Conservation (phyloP, 1,140 invertebrate genomes). For the Bombus consobrinus region DNA sequence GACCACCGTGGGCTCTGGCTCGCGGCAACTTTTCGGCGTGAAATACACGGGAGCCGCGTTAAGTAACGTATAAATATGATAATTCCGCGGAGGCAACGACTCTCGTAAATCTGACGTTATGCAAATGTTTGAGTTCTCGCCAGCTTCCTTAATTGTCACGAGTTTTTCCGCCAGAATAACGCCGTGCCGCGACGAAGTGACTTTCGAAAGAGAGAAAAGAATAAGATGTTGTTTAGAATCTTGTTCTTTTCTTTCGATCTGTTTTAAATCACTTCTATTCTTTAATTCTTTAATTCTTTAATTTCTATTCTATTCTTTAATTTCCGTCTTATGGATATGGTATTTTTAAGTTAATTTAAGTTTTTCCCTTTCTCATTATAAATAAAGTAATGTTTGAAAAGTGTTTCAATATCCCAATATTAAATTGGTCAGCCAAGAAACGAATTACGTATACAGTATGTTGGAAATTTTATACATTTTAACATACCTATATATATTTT, state of each 20-base stretch:
- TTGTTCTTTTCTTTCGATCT: neutral
- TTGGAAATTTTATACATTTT: no score
- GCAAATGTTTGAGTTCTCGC: slow-evolving; percentile 28
- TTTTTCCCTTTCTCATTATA: no score
- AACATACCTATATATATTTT: no score
- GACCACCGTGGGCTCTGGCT: neutral
- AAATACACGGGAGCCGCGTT: slow-evolving; percentile 20
- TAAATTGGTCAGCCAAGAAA: no score
- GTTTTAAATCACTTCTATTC: neutral
- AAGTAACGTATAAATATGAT: slow-evolving; percentile 44
- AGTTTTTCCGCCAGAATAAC: slow-evolving; percentile 22
- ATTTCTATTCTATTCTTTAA: no score
- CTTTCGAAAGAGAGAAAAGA: neutral
- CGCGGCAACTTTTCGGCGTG: slow-evolving; percentile 17
- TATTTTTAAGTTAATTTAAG: no score
- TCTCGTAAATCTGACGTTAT: slow-evolving; percentile 45
- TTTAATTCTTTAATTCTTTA: no score
- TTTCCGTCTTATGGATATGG: no score
- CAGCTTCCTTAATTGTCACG: slow-evolving; percentile 27
- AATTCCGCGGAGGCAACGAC: slow-evolving; percentile 34
- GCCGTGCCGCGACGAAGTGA: neutral
- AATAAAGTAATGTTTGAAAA: no score
- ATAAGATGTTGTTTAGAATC: neutral
- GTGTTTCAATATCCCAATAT: no score
- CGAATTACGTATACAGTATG: no score